phyloP scores from a whole-genome alignment of 2,113 vertebrate species.

The Nothobranchius furzeri region DNA sequence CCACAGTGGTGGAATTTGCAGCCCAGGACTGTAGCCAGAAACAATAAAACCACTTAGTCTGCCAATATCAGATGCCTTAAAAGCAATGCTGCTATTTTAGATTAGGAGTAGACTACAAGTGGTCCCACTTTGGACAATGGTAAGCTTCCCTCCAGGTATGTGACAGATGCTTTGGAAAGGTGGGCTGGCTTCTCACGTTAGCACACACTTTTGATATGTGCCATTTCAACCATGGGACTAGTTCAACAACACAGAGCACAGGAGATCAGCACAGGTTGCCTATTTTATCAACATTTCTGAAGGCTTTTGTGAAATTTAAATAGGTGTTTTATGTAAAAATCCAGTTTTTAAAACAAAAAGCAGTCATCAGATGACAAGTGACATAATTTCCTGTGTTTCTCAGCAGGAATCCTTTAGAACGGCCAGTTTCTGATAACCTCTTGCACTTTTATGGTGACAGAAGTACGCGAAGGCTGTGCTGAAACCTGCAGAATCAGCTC shows the following conservation, averaged over 20 bases:
- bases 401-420: constrained; percentile 30
- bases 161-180: constrained; percentile 39
- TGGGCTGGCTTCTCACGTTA: constrained; percentile 28
- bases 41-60: constrained; percentile 48
- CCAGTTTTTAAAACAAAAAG: constrained; percentile 18
- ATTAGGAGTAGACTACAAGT: constrained; percentile 38
- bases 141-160: constrained; percentile 38
- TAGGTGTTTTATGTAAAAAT: constrained; percentile 17
- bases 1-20: constrained; percentile 45
- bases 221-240: constrained; percentile 14
- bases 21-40: constrained; percentile 54
- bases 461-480: constrained; percentile 10
- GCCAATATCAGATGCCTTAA: constrained; percentile 54
- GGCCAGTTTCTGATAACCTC: constrained; percentile 31
- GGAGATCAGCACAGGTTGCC: constrained; percentile 1
- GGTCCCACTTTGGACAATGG: constrained; percentile 31
- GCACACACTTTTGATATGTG: constrained; percentile 12
- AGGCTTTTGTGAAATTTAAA: constrained; percentile 4
- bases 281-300: constrained; percentile 4
- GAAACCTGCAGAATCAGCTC: constrained; percentile 48
- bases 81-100: constrained; percentile 64
- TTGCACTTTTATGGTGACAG: constrained; percentile 45
- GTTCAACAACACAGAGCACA: constrained; percentile 8
- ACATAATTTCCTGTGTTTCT: constrained; percentile 49
- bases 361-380: constrained; percentile 42